Base-by-base conservation (phyloP, 2,888 invertebrate species). In the Hyles lineata region DNA sequence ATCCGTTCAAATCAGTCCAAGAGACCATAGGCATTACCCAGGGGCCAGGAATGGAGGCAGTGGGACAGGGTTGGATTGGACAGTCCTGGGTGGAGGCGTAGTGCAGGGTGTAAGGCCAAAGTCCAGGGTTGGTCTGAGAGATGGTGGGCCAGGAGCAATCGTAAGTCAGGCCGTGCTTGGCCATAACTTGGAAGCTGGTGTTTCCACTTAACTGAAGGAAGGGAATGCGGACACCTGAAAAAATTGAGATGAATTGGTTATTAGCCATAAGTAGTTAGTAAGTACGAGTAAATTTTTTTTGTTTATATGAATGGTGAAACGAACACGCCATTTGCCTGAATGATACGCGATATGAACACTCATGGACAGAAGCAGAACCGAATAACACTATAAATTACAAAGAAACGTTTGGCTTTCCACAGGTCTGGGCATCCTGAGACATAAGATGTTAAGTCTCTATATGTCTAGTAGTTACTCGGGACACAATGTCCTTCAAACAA, bases 41-140 rank as follows among this genome's bases (percentile, higher is more conserved):
- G 60, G 95, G 86, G 0, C 96, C 96, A 15, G 96, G 95, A 79
- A 95, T 92, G 0, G 95, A 89, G 0, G 95, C 94, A 1, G 86
- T 89, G 0, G 96, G 96, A 82, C 96, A 97, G 0, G 94, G 93
- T 0, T 89, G 91, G 19, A 95, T 90, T 9, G 87, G 80, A 74
- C 96, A 96, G 74, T 95, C 95, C 83, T 96, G 96, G 21, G 77
- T 92, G 0, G 95, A 94, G 0, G 85, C 83, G 78, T 95, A 96
- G 81, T 97, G 96, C 72, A 97, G 84, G 0, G 96, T 97, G 85
- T 97, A 97, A 0, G 97, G 97, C 95, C 96, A 97, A 0, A 96
- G 84, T 23, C 95, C 95, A 43, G 94, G 94, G 72, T 90, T 77
- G 0, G 85, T 81, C 74, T 81, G 83, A 0, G 78, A 78, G 25